phyloP scores from a whole-genome alignment of 2,113 vertebrate genomes.

The Limnothrissa miodon region DNA sequence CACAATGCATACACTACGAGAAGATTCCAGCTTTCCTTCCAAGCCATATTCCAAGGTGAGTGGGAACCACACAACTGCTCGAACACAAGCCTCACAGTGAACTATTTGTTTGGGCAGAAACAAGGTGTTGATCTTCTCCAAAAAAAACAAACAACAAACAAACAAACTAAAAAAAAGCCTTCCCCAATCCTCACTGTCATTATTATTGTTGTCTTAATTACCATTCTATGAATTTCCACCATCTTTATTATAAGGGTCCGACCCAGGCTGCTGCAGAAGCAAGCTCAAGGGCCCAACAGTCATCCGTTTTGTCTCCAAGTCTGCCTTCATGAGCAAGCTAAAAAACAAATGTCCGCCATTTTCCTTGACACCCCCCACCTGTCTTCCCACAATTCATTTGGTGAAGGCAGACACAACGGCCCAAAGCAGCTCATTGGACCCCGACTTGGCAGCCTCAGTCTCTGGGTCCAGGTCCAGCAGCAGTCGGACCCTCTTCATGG shows the following conservation, averaged over 20 bases:
- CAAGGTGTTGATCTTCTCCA: constrained; percentile 58
- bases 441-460: constrained; percentile 87
- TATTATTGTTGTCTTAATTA: constrained; percentile 23
- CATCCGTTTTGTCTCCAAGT: constrained; percentile 19
- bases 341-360: constrained; percentile 31
- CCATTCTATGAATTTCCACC: constrained; percentile 37
- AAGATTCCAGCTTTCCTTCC: constrained; percentile 15
- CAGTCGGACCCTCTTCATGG: constrained; percentile 91
- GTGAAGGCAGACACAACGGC: constrained; percentile 93
- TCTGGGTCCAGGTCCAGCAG: constrained; percentile 95
- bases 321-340: constrained; percentile 38
- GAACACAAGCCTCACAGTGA: constrained; percentile 40
- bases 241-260: constrained; percentile 35
- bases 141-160: constrained; percentile 67
- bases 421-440: constrained; percentile 92
- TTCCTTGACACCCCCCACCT: constrained; percentile 43
- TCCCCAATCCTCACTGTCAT: constrained; percentile 37
- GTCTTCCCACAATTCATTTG: constrained; percentile 71
- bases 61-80: constrained; percentile 20
- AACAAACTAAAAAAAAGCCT: constrained; percentile 63
- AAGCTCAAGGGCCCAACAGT: constrained; percentile 22
- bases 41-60: background rate
- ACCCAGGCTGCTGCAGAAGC: constrained; percentile 31
- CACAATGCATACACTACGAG: background rate
- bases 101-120: constrained; percentile 52